Conservation (phyloP, 2,888 invertebrate genomes). For the Tyria jacobaeae region DNA sequence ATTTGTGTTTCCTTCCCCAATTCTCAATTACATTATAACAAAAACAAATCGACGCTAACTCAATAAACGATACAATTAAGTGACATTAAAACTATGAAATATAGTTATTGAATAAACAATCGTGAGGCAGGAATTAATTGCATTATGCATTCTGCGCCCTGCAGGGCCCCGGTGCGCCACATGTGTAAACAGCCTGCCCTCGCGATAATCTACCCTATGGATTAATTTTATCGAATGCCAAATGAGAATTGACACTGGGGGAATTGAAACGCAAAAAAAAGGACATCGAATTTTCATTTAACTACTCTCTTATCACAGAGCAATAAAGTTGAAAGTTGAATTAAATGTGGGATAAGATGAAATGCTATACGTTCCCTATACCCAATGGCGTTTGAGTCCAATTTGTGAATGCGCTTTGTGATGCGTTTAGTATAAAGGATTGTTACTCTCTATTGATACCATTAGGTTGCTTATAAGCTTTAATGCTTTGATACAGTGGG, state of each 20-base stretch:
- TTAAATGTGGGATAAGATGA: not conserved
- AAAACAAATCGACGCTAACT: slow-evolving; percentile 37
- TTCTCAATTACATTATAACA: slow-evolving; percentile 12
- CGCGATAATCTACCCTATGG: slow-evolving; percentile 74
- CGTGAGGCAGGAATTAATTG: slow-evolving; percentile 71
- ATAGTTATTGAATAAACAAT: slow-evolving; percentile 67
- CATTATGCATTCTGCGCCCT: slow-evolving; percentile 64
- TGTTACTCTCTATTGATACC: slow-evolving; percentile 53
- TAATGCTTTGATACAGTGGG: slow-evolving; percentile 38
- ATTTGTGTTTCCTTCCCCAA: not conserved
- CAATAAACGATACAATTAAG: slow-evolving; percentile 55
- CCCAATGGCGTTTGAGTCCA: slow-evolving; percentile 81
- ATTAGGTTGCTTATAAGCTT: slow-evolving; percentile 47
- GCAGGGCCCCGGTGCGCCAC: slow-evolving; percentile 52
- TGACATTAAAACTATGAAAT: slow-evolving; percentile 57
- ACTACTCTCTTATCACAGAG: slow-evolving; percentile 40
- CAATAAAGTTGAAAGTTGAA: slow-evolving; percentile 54
- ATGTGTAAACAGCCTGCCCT: slow-evolving; percentile 76
- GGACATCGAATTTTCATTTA: slow-evolving; percentile 44
- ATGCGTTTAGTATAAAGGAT: slow-evolving; percentile 67
- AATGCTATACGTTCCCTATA: slow-evolving; percentile 43
- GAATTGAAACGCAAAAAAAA: slow-evolving; percentile 60
- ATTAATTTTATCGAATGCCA: slow-evolving; percentile 84
- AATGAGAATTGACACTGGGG: slow-evolving; percentile 83
- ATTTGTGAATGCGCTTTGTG: slow-evolving; percentile 80